Evolutionary conservation across 1,140 invertebrate species (phyloP).

Genomic region (Leptestheria dahalacensis): DNA sequence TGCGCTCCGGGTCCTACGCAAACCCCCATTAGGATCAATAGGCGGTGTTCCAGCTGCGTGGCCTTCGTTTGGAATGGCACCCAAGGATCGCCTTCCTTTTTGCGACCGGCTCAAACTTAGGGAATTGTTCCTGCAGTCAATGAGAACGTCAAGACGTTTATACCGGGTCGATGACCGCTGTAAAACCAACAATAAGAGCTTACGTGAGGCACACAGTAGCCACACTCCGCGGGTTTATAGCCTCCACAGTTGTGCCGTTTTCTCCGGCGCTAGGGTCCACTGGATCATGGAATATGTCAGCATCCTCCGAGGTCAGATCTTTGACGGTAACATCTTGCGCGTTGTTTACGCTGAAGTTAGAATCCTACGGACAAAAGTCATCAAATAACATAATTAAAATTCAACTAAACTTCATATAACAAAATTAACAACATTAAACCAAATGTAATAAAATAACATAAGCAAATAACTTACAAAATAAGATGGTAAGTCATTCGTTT

Average conservation of each 20-base stretch:
- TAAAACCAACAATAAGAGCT: too few species aligned
- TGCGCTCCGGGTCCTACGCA: conserved; percentile 4
- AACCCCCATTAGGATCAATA: background rate
- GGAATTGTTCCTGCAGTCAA: background rate
- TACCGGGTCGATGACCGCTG: too few species aligned
- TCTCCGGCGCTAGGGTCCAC: background rate
- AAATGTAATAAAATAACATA: too few species aligned
- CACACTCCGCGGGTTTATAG: background rate
- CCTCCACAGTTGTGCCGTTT: background rate
- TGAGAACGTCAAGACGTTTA: background rate
- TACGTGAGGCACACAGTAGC: background rate
- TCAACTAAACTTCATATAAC: too few species aligned
- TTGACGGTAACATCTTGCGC: background rate
- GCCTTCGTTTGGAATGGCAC: background rate
- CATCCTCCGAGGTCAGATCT: background rate
- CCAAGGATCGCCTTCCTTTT: background rate
- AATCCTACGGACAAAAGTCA: background rate
- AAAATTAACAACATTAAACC: too few species aligned
- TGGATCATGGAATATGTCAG: conserved; percentile 14
- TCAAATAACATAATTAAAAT: too few species aligned
- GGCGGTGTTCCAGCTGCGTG: background rate
- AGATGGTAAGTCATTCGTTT: too few species aligned
- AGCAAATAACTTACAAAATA: too few species aligned
- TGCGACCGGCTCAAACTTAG: background rate
- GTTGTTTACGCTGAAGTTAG: background rate